Conservation (phyloP, 2,113 vertebrate genomes). For the Romanogobio albipinnatus region DNA sequence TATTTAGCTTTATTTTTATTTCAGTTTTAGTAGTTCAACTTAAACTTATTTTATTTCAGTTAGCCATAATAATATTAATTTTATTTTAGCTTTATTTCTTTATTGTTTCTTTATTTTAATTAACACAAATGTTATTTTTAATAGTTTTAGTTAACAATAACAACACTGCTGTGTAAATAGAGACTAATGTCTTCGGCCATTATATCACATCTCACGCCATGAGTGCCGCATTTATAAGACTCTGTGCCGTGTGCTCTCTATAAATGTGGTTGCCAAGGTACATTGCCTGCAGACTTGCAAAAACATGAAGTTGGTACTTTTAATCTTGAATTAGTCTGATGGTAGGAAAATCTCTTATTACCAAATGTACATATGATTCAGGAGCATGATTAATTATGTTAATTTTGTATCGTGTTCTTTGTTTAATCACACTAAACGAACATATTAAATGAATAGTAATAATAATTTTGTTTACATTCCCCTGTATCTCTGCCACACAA, state of each 20-base stretch:
- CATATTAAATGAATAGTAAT: not conserved
- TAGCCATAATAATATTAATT: not conserved
- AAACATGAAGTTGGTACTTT: not conserved
- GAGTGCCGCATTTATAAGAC: not conserved
- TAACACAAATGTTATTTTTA: not conserved
- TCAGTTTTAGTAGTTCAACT: not conserved
- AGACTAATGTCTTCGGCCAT: not conserved
- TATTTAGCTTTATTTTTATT: not conserved
- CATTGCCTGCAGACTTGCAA: not conserved
- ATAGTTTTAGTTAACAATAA: not conserved
- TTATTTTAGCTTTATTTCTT: not conserved
- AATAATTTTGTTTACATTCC: not conserved
- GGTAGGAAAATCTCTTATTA: not conserved
- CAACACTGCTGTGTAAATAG: not conserved
- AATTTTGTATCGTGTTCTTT: not conserved
- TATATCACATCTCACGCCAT: not conserved
- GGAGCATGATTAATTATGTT: not conserved
- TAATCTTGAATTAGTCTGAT: not conserved
- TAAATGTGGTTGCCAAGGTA: not conserved
- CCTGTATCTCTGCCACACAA: not conserved
- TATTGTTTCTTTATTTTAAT: too few species aligned
- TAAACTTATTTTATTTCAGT: not conserved
- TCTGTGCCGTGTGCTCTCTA: not conserved
- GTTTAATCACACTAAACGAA: not conserved
- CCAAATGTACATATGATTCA: not conserved